Evolutionary conservation across 2,797 vertebrate species (phyloP), one percentile per base, ranked within the genome.

Genomic region (Petrocephalus schoutedeni): DNA sequence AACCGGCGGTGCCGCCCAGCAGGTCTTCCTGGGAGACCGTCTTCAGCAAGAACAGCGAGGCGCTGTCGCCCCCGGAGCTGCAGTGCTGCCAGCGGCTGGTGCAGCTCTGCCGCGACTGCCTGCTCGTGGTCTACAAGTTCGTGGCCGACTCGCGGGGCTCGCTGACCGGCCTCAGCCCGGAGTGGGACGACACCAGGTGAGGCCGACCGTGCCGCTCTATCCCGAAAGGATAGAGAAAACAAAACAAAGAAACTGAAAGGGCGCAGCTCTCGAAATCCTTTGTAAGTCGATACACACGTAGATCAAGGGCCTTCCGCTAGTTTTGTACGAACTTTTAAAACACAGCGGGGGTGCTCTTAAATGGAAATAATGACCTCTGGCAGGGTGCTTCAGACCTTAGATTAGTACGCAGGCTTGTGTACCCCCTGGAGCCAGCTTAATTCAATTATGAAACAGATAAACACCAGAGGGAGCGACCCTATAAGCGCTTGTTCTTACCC

Each of bases 61-160:
- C 95, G 90, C 94, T 98, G 92, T 97, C 97, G 21, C 94, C 97
- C 0, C 96, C 96, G 94, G 97, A 99, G 91, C 95, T 98, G 90
- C 97, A 97, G 89, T 99, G 98, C 92, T 99, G 98, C 94, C 97
- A 97, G 89, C 96, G 96, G 89, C 93, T 99, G 92, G 98, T 99
- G 8, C 97, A 98, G 93, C 97, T 99, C 90, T 99, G 97, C 89
- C 96, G 98, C 90, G 97, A 98, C 93, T 99, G 98, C 93, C 95
- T 99, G 92, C 94, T 99, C 89, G 96, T 99, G 87, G 97, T 98
- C 92, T 99, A 99, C 96, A 99, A 98, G 95, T 97, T 98, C 71
- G 96, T 98, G 49, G 94, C 94, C 0, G 98, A 99, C 90, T 96
- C 97, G 49, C 96, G 97, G 51, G 96, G 97, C 90, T 96, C 97